Evolutionary conservation across 2,113 vertebrate species (phyloP), one percentile per base, ranked within the genome.

Genomic region (Plecturocebus donacophilus): DNA sequence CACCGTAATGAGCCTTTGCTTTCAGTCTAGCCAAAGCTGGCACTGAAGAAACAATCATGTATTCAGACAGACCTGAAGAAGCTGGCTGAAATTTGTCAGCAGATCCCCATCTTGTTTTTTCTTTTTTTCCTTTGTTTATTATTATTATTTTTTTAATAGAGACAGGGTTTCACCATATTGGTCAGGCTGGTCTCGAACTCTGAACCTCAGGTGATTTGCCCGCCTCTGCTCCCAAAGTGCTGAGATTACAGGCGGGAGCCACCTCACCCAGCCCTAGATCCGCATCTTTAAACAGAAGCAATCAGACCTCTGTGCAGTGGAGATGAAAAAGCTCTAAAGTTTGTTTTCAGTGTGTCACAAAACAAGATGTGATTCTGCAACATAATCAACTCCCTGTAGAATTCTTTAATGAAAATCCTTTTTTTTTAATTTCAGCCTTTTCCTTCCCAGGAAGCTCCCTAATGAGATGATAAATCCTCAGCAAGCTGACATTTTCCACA

Each of bases 41-140:
- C 54, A 23, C 98, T 14, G 99, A 99, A 38, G 99, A 99, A 98
- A 98, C 98, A 0, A 71, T 99, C 42, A 92, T 99, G 66, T 99
- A 99, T 83, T 99, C 99, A 45, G 99, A 99, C 80, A 52, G 99
- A 99, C 97, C 98, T 99, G 98, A 99, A 99, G 98, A 99, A 99
- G 95, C 97, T 99, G 70, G 94, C 98, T 20, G 99, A 99, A 96
- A 97, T 99, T 90, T 99, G 99, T 88, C 99, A 99, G 94, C 99
- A 99, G 98, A 99, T 99, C 70, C 99, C 99, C 10, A 98, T 99
- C 98, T 98, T 98, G 19, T 52, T 16, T 49, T 52, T 52, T 52
- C 5, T 7, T 45, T 45, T 45, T 7, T 52, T 52, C 17, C 0
- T 52, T 17, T 52, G 1, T 52, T 52, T 52, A 52, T 52, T 25